A percentile compares a stretch with the other conserved stretches of the same genome.
phyloP scores from a whole-genome alignment of 2,888 invertebrate genomes.

The Lasioglossum pauxillum region DNA sequence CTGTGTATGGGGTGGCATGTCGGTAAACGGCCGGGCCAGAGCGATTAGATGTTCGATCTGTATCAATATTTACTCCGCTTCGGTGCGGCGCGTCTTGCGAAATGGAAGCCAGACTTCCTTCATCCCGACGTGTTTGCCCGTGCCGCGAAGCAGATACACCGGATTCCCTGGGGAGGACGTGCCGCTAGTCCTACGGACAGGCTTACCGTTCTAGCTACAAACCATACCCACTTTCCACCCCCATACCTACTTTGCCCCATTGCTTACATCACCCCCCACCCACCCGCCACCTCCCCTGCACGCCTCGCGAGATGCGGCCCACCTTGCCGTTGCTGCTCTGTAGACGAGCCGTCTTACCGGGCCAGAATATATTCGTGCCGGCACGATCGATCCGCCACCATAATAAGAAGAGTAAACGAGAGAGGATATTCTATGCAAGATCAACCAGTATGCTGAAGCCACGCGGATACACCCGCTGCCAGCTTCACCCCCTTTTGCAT shows the following conservation, averaged over 20 bases:
- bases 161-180: conserved; percentile 82
- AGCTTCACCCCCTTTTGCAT: conserved; percentile 21
- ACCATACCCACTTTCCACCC: conserved; percentile 60
- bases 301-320: conserved; percentile 46
- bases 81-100: conserved; percentile 76
- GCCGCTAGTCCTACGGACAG: conserved; percentile 79
- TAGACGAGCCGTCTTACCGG: conserved; percentile 63
- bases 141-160: conserved; percentile 79
- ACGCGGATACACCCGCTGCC: conserved; percentile 56
- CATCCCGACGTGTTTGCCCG: conserved; percentile 81
- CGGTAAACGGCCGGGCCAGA: conserved; percentile 77
- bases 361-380: conserved; percentile 65
- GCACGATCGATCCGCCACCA: conserved; percentile 73
- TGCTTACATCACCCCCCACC: conserved; percentile 36
- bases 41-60: conserved; percentile 83
- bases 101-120: conserved; percentile 79
- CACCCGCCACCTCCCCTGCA: background rate
- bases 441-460: conserved; percentile 61
- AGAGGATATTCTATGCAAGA: conserved; percentile 74
- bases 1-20: conserved; percentile 74
- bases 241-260: conserved; percentile 58
- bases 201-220: conserved; percentile 79
- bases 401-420: conserved; percentile 77
- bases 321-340: conserved; percentile 41
- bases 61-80: conserved; percentile 81